A percentile compares a stretch with the other conserved stretches of the same genome.
Conservation (phyloP, 2,797 vertebrate genomes). For the Sebastes iracundus region DNA sequence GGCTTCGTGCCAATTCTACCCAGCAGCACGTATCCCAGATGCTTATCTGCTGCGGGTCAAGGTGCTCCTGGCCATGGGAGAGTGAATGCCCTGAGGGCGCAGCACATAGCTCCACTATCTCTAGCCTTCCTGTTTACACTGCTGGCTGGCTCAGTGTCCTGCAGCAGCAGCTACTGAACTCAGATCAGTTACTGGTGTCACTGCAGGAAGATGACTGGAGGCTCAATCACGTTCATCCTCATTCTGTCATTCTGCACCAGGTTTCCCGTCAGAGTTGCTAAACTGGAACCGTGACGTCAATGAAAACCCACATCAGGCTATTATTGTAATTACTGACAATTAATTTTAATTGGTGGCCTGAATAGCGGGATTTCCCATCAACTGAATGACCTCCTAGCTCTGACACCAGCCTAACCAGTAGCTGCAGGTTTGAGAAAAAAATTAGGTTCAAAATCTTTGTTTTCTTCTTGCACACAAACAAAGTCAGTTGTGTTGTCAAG, state of each 20-base stretch:
- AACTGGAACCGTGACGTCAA: conserved; percentile 20
- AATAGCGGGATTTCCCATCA: not conserved
- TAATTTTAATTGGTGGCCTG: not conserved
- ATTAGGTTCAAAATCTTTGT: not conserved
- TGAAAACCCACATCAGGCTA: not conserved
- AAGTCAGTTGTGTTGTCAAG: not conserved
- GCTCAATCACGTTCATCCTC: not conserved
- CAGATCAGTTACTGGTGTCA: conserved; percentile 30
- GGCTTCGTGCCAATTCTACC: not conserved
- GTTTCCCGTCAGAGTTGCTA: conserved; percentile 12
- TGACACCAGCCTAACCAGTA: not conserved
- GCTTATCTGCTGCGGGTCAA: conserved; percentile 59
- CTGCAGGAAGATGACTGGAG: conserved; percentile 6
- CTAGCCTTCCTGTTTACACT: conserved; percentile 73
- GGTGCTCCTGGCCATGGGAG: conserved; percentile 64
- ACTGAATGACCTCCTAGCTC: not conserved
- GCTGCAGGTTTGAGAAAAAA: not conserved
- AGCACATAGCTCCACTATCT: conserved; percentile 63
- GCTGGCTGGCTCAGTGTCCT: conserved; percentile 25
- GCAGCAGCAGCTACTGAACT: conserved; percentile 3
- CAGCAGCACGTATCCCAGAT: conserved; percentile 47
- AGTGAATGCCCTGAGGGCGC: conserved; percentile 60
- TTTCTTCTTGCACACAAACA: not conserved
- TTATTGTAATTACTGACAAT: not conserved
- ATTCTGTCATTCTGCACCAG: conserved; percentile 1